Conservation (phyloP, 1,140 invertebrate genomes). For the Fopius arisanus region DNA sequence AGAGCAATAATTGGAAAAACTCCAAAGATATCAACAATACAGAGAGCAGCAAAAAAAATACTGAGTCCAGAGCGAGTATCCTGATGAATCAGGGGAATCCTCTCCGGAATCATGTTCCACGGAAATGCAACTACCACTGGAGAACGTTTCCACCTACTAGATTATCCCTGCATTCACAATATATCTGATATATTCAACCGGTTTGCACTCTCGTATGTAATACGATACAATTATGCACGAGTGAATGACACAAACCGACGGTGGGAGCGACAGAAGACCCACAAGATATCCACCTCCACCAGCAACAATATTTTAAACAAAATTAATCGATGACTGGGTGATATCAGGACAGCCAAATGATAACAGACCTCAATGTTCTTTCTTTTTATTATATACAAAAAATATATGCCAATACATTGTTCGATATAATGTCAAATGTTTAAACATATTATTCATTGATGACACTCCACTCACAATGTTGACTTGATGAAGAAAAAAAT, state of each 20-base stretch:
- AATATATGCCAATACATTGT: conserved; percentile 28
- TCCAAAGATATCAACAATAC: conserved; percentile 81
- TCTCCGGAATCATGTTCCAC: conserved; percentile 48
- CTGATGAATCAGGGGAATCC: conserved; percentile 43
- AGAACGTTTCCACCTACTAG: not conserved
- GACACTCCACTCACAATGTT: not conserved
- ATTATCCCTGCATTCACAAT: not conserved
- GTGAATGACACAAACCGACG: conserved; percentile 24
- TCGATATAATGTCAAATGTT: not conserved
- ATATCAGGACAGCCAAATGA: not conserved
- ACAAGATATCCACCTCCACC: conserved; percentile 34
- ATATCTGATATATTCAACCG: too few species aligned
- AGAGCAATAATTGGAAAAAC: conserved; percentile 81
- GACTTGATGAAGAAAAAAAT: not conserved
- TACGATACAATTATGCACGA: conserved; percentile 49
- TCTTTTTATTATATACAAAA: conserved; percentile 29
- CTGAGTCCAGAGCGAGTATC: conserved; percentile 64
- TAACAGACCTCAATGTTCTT: not conserved
- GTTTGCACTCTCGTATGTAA: conserved; percentile 51
- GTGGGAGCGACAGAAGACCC: conserved; percentile 43
- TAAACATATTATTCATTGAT: not conserved
- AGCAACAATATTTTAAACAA: too few species aligned
- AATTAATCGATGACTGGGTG: conserved; percentile 12
- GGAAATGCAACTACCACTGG: not conserved
- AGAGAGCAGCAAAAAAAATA: conserved; percentile 75